Percentiles rank a stretch among this genome's conserved stretches.
phyloP scores from a whole-genome alignment of 1,140 invertebrate genomes.

The Tenebrio molitor region DNA sequence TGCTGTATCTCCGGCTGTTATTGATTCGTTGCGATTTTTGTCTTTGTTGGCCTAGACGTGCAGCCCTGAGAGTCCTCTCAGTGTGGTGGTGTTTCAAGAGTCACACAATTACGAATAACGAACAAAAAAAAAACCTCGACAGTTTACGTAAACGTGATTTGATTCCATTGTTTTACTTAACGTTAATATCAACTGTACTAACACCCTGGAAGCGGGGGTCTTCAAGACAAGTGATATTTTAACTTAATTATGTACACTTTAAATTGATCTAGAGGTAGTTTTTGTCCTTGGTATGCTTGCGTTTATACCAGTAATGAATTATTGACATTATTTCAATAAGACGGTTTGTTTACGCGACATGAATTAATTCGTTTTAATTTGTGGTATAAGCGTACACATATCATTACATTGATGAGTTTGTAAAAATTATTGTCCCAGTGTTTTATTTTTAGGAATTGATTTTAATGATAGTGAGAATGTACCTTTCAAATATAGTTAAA shows the following conservation, averaged over 20 bases:
- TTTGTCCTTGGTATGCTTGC: constrained; percentile 19
- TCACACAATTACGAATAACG: no score
- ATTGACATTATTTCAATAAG: neutral
- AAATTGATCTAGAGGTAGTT: neutral
- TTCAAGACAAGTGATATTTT: constrained; percentile 34
- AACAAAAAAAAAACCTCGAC: neutral
- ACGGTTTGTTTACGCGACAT: neutral
- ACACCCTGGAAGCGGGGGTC: constrained; percentile 30
- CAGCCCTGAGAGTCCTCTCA: no score
- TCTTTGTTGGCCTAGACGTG: constrained; percentile 1
- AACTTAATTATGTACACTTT: constrained; percentile 14
- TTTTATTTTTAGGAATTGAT: constrained; percentile 31
- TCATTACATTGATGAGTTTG: neutral
- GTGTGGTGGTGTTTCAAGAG: no score
- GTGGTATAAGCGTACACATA: constrained; percentile 29
- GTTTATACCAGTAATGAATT: constrained; percentile 31
- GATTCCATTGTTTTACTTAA: constrained; percentile 13
- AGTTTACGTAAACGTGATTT: constrained; percentile 11
- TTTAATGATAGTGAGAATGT: constrained; percentile 28
- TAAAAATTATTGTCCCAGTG: neutral
- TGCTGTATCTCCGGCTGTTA: constrained; percentile 17
- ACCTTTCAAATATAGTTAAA: constrained; percentile 21
- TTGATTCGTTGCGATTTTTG: neutral
- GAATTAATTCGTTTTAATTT: neutral
- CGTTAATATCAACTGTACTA: constrained; percentile 11